Evolutionary conservation across 2,797 vertebrate species (phyloP).

Genomic region (Aselliscus stoliczkanus): DNA sequence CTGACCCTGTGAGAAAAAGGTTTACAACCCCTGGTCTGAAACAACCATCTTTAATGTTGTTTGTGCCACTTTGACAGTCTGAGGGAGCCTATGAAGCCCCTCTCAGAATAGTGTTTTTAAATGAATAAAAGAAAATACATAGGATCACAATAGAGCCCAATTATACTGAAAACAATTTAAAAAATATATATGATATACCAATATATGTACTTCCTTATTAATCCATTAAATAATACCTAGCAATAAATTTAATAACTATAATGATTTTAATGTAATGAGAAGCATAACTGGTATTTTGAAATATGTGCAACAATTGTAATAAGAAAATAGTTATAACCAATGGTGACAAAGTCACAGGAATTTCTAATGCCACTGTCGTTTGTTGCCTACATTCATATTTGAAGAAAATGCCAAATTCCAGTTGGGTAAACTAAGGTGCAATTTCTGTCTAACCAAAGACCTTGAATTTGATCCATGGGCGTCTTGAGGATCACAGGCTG

Average conservation of each 20-base stretch:
- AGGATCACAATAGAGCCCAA: not conserved
- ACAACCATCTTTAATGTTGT: not conserved
- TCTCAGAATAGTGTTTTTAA: not conserved
- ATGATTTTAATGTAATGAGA: not conserved
- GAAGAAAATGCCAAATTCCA: not conserved
- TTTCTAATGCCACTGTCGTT: not conserved
- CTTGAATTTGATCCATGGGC: not conserved
- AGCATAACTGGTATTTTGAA: not conserved
- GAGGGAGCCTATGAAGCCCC: not conserved
- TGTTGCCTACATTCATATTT: not conserved
- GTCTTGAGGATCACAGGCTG: not conserved
- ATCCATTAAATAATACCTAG: not conserved
- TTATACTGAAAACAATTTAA: not conserved
- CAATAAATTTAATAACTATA: not conserved
- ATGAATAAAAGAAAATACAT: not conserved
- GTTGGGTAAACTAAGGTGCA: not conserved
- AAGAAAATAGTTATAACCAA: not conserved
- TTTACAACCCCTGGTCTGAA: not conserved
- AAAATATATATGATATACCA: not conserved
- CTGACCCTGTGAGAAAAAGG: not conserved
- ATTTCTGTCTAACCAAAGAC: not conserved
- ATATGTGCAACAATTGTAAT: not conserved
- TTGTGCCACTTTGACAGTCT: not conserved
- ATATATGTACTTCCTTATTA: not conserved
- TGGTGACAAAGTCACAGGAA: not conserved